These are phyloP conservation scores for Arbacia lixula DNA, from an alignment of 53 echinoderm and acorn worm species.

Conservation along the genomic window DNA sequence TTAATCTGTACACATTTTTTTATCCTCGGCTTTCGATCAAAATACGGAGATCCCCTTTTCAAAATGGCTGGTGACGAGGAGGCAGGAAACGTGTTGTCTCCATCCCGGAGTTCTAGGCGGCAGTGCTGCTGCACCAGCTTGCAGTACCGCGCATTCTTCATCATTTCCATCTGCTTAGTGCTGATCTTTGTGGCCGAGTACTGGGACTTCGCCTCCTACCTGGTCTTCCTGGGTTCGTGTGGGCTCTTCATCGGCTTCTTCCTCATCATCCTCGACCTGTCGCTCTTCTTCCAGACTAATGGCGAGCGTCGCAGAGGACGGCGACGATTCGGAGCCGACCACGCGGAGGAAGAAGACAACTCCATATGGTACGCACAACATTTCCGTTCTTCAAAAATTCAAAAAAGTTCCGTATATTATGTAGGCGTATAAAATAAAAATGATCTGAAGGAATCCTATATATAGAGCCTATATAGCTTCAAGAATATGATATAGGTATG, in stretches of 20 bases:
- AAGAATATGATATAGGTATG: no score
- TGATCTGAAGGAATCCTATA: no score
- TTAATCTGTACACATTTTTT: no score
- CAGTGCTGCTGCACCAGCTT: conserved; percentile 19
- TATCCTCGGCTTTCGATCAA: no score
- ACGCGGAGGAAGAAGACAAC: neutral
- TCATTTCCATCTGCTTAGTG: neutral
- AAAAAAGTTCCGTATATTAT: no score
- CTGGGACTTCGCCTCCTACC: neutral
- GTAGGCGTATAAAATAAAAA: no score
- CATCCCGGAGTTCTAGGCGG: neutral
- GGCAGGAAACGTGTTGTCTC: neutral
- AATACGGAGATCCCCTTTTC: no score
- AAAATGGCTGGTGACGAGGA: no score
- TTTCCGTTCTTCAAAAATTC: no score
- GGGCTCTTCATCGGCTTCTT: conserved; percentile 30
- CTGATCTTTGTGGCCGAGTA: conserved; percentile 12
- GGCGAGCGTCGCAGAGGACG: neutral
- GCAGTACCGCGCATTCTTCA: conserved; percentile 8
- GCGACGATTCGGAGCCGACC: neutral
- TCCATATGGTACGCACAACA: conserved; percentile 35
- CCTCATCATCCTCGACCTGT: conserved; percentile 30
- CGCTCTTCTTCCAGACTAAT: conserved; percentile 17
- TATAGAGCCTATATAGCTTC: no score
- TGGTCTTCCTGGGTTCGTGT: neutral